These are phyloP conservation scores for Eunapius fragilis DNA, from an alignment of 37 sponge, comb jelly and placozoan genomes.

Conservation along the genomic window DNA sequence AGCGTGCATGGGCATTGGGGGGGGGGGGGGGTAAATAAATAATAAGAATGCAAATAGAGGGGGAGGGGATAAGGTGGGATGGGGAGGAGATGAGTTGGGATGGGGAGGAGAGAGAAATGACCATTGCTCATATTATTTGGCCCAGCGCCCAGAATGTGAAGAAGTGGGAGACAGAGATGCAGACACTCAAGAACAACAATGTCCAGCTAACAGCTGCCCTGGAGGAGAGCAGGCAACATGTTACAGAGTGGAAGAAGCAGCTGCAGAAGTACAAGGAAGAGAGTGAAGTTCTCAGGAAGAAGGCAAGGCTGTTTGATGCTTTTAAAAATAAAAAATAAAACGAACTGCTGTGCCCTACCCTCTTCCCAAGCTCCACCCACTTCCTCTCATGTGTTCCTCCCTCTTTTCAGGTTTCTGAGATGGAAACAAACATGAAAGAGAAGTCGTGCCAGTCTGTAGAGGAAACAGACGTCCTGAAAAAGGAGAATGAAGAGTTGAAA, in stretches of 20 bases:
- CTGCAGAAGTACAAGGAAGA: constrained; percentile 86
- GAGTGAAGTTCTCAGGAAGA: constrained; percentile 67
- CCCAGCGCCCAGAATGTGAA: constrained; percentile 74
- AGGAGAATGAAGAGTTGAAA: constrained; percentile 65
- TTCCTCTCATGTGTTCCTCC: too few species aligned
- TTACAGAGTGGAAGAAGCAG: constrained; percentile 90
- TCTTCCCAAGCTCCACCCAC: too few species aligned
- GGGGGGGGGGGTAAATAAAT: too few species aligned
- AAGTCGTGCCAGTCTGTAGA: not conserved
- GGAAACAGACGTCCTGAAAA: constrained; percentile 16
- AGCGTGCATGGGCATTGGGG: too few species aligned
- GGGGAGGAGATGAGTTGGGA: too few species aligned
- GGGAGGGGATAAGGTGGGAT: too few species aligned
- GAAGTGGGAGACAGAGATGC: constrained; percentile 92
- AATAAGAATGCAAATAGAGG: too few species aligned
- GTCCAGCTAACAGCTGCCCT: constrained; percentile 70
- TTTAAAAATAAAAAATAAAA: too few species aligned
- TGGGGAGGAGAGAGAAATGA: too few species aligned
- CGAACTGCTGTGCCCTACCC: not conserved
- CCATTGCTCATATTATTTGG: not conserved
- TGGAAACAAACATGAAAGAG: not conserved
- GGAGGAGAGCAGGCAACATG: constrained; percentile 84
- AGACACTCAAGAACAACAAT: constrained; percentile 88
- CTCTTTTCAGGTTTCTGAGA: constrained; percentile 3
- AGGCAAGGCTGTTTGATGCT: constrained; percentile 40